Base-by-base conservation (phyloP, 2,888 invertebrate genomes). In the Yponomeuta plumbellus region DNA sequence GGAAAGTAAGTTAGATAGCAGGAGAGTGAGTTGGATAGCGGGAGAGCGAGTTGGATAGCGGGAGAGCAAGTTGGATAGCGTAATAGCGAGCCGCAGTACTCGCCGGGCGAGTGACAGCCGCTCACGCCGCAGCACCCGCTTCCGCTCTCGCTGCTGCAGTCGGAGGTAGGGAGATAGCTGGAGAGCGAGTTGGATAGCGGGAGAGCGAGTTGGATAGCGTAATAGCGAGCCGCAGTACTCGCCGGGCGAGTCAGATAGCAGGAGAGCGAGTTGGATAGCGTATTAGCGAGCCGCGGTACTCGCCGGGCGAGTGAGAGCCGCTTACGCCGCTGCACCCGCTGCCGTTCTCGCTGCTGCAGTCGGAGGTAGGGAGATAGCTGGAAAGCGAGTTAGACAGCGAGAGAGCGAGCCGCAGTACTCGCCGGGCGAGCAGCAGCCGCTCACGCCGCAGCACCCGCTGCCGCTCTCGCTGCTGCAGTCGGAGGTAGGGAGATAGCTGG, bases 281-380 rank as follows among this genome's bases (percentile, higher is more conserved):
- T 77, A 93, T 89, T 80, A 87, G 76, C 64, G 91, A 86, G 68
- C 84, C 81, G 22, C 80, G 82, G 83, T 95, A 92, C 85, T 94
- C 83, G 80, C 92, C 84, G 73, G 92, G 92, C 67, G 82, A 80
- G 68, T 83, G 92, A 70, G 92, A 93, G 79, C 92, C 92, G 67
- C 82, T 80, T 67, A 83, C 92, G 70, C 92, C 93, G 78, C 92
- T 92, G 4, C 89, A 93, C 66, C 91, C 74, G 72, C 81, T 78
- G 39, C 39, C 39, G n/a, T n/a, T n/a, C n/a, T n/a, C n/a, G 6
- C 5, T 61, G 61, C 61, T 61, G 61, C 61, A n/a, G 11, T 61
- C 22, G 4, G 21, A 61, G 11, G 57, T 10, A 58, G 20, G 21
- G 0, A 10, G 5, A 26, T 26, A 26, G 34, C 34, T 4, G 34